Conservation (phyloP, 2,888 invertebrate species). For the Mythimna impura region DNA sequence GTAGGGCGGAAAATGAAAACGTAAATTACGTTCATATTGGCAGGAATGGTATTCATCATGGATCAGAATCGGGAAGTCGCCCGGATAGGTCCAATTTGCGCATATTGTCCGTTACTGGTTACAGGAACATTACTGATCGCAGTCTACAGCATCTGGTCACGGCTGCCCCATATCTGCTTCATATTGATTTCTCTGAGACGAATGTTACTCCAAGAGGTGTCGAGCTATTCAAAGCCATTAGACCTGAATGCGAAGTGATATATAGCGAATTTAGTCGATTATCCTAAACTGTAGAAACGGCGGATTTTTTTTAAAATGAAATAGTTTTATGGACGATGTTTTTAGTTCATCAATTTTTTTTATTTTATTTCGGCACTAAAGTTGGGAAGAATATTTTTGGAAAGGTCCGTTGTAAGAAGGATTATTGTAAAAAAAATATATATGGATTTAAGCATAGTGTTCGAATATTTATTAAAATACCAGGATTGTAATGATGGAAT, state of each 20-base stretch:
- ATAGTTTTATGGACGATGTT: background rate
- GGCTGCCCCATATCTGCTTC: conserved; percentile 90
- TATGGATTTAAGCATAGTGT: background rate
- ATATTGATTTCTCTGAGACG: conserved; percentile 92
- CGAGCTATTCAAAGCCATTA: conserved; percentile 89
- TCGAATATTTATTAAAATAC: background rate
- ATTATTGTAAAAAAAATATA: background rate
- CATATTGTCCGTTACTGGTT: conserved; percentile 90
- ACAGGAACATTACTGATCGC: conserved; percentile 91
- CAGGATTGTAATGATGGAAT: background rate
- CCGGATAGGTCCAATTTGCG: conserved; percentile 87
- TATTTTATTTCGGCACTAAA: background rate
- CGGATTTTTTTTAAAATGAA: background rate
- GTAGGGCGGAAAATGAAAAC: conserved; percentile 76
- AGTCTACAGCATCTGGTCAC: conserved; percentile 91
- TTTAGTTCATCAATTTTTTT: background rate
- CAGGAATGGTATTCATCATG: conserved; percentile 49
- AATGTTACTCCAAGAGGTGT: conserved; percentile 91
- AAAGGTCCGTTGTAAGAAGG: background rate
- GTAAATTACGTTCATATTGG: conserved; percentile 79
- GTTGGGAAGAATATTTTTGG: background rate
- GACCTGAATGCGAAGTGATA: conserved; percentile 90
- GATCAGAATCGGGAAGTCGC: conserved; percentile 58
- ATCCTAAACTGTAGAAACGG: background rate
- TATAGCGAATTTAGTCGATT: conserved; percentile 64